Evolutionary conservation across 1,140 invertebrate genomes (phyloP).

Genomic region (Drosophila oshimai): DNA sequence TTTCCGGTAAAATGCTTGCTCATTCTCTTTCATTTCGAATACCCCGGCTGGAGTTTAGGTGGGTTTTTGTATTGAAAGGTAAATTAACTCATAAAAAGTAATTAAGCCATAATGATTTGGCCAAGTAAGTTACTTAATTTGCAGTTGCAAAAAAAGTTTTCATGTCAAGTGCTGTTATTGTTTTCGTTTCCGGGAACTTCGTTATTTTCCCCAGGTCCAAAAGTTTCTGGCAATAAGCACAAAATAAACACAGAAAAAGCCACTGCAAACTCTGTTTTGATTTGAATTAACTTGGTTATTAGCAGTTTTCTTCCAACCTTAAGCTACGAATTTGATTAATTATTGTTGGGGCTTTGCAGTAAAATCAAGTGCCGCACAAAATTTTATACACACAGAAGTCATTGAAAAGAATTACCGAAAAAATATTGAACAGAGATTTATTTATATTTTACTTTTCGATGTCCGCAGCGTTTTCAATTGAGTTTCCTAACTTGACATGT

Average conservation of each 20-base stretch:
- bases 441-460: slow-evolving; percentile 4
- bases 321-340: too few relatives aligned
- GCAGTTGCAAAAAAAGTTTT: slow-evolving; percentile 81
- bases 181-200: slow-evolving; percentile 48
- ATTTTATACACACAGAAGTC: too few relatives aligned
- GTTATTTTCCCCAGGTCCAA: slow-evolving; percentile 51
- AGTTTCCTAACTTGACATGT: slow-evolving; percentile 56
- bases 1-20: too few relatives aligned
- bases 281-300: slow-evolving; percentile 26
- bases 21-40: slow-evolving; percentile 38
- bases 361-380: too few relatives aligned
- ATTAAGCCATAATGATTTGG: slow-evolving; percentile 78
- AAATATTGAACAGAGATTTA: too few relatives aligned
- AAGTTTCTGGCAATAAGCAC: slow-evolving; percentile 46
- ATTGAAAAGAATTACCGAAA: too few relatives aligned
- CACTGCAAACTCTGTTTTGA: slow-evolving; percentile 39
- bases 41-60: slow-evolving; percentile 9
- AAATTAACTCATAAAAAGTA: slow-evolving; percentile 82
- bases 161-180: slow-evolving; percentile 54
- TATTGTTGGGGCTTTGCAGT: too few relatives aligned
- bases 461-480: slow-evolving; percentile 58
- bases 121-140: slow-evolving; percentile 80
- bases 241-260: slow-evolving; percentile 45
- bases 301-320: slow-evolving; percentile 4
- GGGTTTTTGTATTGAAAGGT: slow-evolving; percentile 69